Conservation (phyloP, 2,888 invertebrate genomes). For the Andrena flavipes region DNA sequence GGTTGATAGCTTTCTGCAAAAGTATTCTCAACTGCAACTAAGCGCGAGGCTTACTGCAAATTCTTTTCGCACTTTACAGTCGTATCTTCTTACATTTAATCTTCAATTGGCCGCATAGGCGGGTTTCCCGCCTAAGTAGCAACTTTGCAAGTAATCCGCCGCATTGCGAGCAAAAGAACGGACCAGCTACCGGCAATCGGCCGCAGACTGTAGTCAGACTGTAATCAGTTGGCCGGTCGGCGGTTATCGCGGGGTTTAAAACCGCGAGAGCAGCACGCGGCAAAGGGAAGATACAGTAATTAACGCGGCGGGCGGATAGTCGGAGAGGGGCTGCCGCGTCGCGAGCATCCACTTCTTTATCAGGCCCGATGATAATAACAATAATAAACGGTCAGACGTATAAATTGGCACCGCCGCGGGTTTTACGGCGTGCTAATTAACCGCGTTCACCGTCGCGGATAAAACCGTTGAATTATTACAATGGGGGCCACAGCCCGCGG, state of each 20-base stretch:
- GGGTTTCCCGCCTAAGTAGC: conserved; percentile 23
- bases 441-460: conserved; percentile 34
- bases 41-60: no score
- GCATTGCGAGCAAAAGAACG: no score
- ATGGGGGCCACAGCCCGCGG: conserved; percentile 17
- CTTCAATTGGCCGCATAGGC: neutral
- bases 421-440: conserved; percentile 64
- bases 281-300: conserved; percentile 43
- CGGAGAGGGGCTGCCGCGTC: conserved; percentile 18
- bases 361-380: conserved; percentile 28
- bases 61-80: no score
- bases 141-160: neutral
- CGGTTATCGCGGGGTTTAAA: conserved; percentile 29
- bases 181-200: conserved; percentile 20
- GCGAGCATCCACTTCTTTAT: conserved; percentile 31
- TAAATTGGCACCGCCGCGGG: conserved; percentile 46
- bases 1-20: no score
- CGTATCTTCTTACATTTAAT: neutral
- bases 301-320: conserved; percentile 45
- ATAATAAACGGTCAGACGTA: conserved; percentile 49
- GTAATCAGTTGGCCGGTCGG: conserved; percentile 33
- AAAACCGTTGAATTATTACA: conserved; percentile 46
- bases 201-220: conserved; percentile 21
- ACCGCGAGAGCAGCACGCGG: conserved; percentile 18
- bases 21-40: no score